Evolutionary conservation across 2,888 invertebrate species (phyloP).

Genomic region (Yponomeuta plumbellus): DNA sequence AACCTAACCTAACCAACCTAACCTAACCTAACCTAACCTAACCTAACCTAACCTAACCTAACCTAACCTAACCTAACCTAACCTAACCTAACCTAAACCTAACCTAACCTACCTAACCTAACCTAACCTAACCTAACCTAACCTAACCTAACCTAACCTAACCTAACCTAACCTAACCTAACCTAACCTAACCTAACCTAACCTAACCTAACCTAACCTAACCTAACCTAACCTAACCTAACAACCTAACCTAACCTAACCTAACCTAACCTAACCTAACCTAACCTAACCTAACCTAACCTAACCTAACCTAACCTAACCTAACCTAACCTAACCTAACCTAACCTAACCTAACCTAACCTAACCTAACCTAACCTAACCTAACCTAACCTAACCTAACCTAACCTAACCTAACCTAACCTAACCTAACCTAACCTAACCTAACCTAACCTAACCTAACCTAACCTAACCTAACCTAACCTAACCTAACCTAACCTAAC

Average conservation of each 20-base stretch:
- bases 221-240: constrained; percentile 28
- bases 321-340: constrained; percentile 27
- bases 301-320: constrained; percentile 28
- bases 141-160: constrained; percentile 23
- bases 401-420: constrained; percentile 29
- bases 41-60: constrained; percentile 24
- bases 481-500: constrained; percentile 24
- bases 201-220: constrained; percentile 27
- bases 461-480: constrained; percentile 25
- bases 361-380: constrained; percentile 28
- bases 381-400: constrained; percentile 28
- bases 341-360: constrained; percentile 28
- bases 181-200: constrained; percentile 25
- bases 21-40: constrained; percentile 28
- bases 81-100: constrained; percentile 28
- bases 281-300: constrained; percentile 28
- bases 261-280: constrained; percentile 28
- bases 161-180: constrained; percentile 25
- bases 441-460: constrained; percentile 25
- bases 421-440: constrained; percentile 29
- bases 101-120: constrained; percentile 25
- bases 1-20: constrained; percentile 22
- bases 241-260: constrained; percentile 29
- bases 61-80: constrained; percentile 28
- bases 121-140: constrained; percentile 28